Evolutionary conservation across 1,140 invertebrate genomes (phyloP), one percentile per base, ranked within the genome.

Genomic region (Helicoverpa zea): DNA sequence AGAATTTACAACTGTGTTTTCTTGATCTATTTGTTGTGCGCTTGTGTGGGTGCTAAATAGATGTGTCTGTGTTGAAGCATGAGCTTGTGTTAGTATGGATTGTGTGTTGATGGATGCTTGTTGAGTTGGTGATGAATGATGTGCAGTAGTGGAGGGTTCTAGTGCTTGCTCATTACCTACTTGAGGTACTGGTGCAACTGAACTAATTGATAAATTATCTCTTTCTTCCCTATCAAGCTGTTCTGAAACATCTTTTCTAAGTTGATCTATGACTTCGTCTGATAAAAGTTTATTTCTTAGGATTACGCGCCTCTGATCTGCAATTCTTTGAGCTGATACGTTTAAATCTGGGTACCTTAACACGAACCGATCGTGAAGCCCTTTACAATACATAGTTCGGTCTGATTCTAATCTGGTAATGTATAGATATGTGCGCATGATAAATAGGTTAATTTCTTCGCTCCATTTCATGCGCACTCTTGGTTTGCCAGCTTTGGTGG

Each of bases 381-480:
- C 18, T 73, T 76, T 70, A 7, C 81, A 64, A 18, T 85, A 84
- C 12, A 56, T 86, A 12, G 84, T 86, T 72, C 61, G 51, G 13
- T 85, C 83, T 4, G 81, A 86, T n/a, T 87, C 86, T 81, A 87
- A 77, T 80, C 81, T 84, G 11, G 86, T 87, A 0, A 87, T 83
- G 5, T 80, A 52, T 12, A 81, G 79, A 47, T 84, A 86, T 2
- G 83, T 87, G 14, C 79, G 81, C 83, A 87, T 87, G 59, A 87
- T 86, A 56, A 86, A 86, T 18, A 64, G 52, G 54, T 86, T 87
- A 18, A 82, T 56, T n/a, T 86, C 82, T 14, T 68, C 47, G 9
- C 23, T 80, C 82, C 84, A 87, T 75, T 63, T 81, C 82, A 83
- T 86, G 63, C 81, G 86, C 51, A 83, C 83, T 61, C 84, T 68